These are phyloP conservation scores for Scaptomyza cyrtandrae DNA, from an alignment of 2,888 invertebrate genomes.

Conservation along the genomic window DNA sequence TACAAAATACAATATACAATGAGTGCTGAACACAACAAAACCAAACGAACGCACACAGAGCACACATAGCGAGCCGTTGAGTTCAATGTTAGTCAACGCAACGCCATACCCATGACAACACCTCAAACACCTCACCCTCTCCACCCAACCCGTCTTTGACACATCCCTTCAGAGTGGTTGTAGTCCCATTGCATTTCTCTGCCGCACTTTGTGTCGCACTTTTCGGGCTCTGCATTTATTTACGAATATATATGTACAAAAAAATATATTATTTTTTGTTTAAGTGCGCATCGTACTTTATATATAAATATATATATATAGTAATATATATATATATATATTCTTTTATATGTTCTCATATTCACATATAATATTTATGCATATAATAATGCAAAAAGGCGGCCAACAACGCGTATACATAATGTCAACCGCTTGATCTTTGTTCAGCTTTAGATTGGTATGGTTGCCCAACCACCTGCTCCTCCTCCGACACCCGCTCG, in stretches of 20 bases:
- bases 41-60: neutral
- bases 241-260: constrained; percentile 3
- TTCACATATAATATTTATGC: constrained; percentile 40
- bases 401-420: constrained; percentile 36
- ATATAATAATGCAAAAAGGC: constrained; percentile 30
- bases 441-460: constrained; percentile 6
- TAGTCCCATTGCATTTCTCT: constrained; percentile 28
- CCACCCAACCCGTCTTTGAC: neutral
- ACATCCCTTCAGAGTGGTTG: constrained; percentile 4
- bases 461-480: neutral
- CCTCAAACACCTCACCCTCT: too few species aligned
- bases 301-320: constrained; percentile 9
- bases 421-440: constrained; percentile 45
- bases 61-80: constrained; percentile 29
- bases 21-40: constrained; percentile 47
- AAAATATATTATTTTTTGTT: constrained; percentile 12
- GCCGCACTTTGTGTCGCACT: constrained; percentile 40
- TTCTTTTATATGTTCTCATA: constrained; percentile 6
- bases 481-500: neutral
- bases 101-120: constrained; percentile 16
- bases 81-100: constrained; percentile 71
- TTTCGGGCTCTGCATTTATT: constrained; percentile 36
- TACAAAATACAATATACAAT: constrained; percentile 68
- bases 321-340: constrained; percentile 1
- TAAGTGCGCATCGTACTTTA: constrained; percentile 37